Base-by-base conservation (phyloP, 2,888 invertebrate species). In the Hemicrepidius hirtus region DNA sequence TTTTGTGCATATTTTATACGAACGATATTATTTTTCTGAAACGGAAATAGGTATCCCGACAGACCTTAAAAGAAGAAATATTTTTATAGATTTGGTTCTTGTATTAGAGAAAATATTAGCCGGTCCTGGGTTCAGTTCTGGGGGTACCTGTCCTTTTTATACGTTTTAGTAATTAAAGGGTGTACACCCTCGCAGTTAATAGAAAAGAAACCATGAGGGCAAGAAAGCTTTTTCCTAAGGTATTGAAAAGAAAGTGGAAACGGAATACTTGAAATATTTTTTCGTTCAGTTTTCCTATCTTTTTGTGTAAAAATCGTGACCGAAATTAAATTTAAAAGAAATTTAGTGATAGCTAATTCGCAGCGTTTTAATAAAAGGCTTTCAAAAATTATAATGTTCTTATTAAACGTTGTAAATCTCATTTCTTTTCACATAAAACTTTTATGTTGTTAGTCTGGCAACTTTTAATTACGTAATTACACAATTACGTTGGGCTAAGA, bases 381-480 rank as follows among this genome's bases (percentile, higher is more conserved):
- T 49, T 21, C 18, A 10, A 18, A 49, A 49, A 49, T 49, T 49
- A 49, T 49, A 49, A 49, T 49, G 49, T 49, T 21, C 49, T 21
- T 49, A 49, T 49, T 49, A 49, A 49, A 49, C 20, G 49, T 12
- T 49, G 49, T 49, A 49, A 49, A 49, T 49, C 49, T 49, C 20
- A 49, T 49, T 49, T 49, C 49, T 49, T 49, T 49, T 21, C 49
- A 5, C 49, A 49, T 49, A 49, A 49, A 49, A 49, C 21, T 49
- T 49, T 49, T 49, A 49, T 49, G 49, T 44, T 44, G 44, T 49
- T 21, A 49, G 49, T 60, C 41, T 60, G 60, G 40, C 40, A 60
- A 60, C 41, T 60, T 60, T 41, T 41, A 60, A 60, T 63, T 63
- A 63, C 49, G 46, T 46, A 63, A 63, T 63, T 63, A 49, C 44